phyloP scores from a whole-genome alignment of 2,113 vertebrate species.

The Mystacornis crossleyi region DNA sequence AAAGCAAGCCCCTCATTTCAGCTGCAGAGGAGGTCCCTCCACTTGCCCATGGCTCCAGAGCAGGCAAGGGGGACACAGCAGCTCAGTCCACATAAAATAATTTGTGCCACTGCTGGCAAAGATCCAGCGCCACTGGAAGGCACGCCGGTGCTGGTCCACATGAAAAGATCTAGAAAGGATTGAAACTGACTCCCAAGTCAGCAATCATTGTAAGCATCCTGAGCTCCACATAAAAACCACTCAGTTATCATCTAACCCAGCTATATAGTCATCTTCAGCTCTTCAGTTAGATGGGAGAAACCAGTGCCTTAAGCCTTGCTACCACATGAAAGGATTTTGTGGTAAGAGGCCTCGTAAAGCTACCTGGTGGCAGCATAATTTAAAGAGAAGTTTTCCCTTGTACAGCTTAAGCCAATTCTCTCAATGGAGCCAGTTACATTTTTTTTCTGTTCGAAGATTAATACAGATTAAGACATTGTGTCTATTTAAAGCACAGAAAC shows the following conservation, averaged over 20 bases:
- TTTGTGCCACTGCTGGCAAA: not conserved
- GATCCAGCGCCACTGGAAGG: fast-evolving
- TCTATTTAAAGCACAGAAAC: not conserved
- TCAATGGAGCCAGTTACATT: not conserved
- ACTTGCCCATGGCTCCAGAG: fast-evolving
- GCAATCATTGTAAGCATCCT: fast-evolving
- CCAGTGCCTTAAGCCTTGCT: not conserved
- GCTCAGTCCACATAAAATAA: not conserved
- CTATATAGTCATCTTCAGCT: not conserved
- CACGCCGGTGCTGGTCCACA: not conserved
- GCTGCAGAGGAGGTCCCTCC: not conserved
- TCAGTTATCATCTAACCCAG: not conserved
- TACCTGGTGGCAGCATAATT: not conserved
- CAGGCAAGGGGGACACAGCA: fast-evolving
- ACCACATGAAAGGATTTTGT: not conserved
- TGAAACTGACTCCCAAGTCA: not conserved
- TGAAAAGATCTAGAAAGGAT: not conserved
- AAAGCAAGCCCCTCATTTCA: not conserved
- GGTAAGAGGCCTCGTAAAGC: not conserved
- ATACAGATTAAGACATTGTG: not conserved
- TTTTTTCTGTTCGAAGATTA: not conserved
- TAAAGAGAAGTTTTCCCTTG: conserved; percentile 6
- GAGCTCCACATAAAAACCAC: not conserved
- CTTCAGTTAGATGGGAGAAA: not conserved
- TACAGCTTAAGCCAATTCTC: conserved; percentile 2